Evolutionary conservation across 1,140 invertebrate species (phyloP), one percentile per base, ranked within the genome.

Genomic region (Bombus haemorrhoidalis): DNA sequence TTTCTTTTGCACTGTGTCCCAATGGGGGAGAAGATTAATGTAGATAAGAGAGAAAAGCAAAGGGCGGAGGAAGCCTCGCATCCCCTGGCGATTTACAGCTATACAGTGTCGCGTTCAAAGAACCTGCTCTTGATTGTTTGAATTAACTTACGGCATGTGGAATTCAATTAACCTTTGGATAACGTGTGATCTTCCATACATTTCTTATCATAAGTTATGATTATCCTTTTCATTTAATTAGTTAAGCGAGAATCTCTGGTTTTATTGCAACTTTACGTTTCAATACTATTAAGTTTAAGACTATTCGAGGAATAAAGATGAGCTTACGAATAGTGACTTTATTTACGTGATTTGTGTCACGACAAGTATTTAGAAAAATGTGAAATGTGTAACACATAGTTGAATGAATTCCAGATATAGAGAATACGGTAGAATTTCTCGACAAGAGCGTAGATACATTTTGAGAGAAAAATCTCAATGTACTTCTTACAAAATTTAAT

Each of bases 21-120:
- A 81, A 86, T 87, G 81, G 89, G 85, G 89, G 86, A 81, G 88
- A 93, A 93, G 92, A 93, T 93, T 93, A 93, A 93, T 93, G 91
- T 90, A 83, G 82, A 83, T 86, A 90, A 87, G 87, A 86, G 72
- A 80, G 78, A 84, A 83, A 88, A 87, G 85, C 83, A 73, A 80
- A 81, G 78, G 79, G 81, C 25, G 78, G 80, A 81, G 76, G 64
- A 66, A 34, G 68, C 12, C 68, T 77, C 39, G 37, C 57, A 84
- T 89, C 81, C 39, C 80, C 62, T 81, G 81, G 81, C 83, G 81
- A 89, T 86, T 89, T 86, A 86, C 87, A 89, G 66, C 47, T 81
- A 76, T 81, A 80, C 66, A 62, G 34, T 37, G 80, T 83, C 84
- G 66, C 74, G 32, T 9, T 34, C 13, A 43, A 53, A 39, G 22